Conservation (phyloP, 2,888 invertebrate genomes). For the Elmis aenea region DNA sequence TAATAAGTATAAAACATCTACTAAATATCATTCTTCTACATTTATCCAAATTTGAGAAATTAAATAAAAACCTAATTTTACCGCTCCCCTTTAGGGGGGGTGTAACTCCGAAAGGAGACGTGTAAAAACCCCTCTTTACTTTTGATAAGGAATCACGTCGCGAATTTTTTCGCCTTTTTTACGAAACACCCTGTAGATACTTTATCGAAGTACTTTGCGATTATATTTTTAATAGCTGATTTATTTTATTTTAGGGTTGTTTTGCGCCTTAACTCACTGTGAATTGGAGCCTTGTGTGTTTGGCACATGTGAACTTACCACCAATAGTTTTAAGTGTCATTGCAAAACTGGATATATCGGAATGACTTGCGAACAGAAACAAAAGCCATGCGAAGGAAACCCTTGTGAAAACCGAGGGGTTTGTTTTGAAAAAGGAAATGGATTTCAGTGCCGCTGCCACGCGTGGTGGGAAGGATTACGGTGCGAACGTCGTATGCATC, state of each 20-base stretch:
- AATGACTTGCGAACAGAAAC: constrained; percentile 60
- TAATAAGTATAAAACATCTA: no score
- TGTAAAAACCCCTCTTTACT: no score
- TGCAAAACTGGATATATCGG: constrained; percentile 68
- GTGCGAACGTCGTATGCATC: constrained; percentile 65
- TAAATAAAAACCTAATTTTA: no score
- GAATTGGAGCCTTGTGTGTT: constrained; percentile 66
- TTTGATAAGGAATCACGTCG: no score
- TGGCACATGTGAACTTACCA: constrained; percentile 58
- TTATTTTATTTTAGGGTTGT: constrained; percentile 52
- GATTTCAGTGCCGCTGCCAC: constrained; percentile 66
- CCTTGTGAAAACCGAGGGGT: constrained; percentile 73
- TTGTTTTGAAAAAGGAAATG: constrained; percentile 63
- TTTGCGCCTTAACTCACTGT: constrained; percentile 72
- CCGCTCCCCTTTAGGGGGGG: no score
- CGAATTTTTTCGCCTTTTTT: no score
- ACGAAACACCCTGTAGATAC: no score
- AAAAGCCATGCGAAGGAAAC: constrained; percentile 64
- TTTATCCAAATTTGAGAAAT: no score
- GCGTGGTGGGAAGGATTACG: constrained; percentile 59
- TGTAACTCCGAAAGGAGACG: no score
- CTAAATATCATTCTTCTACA: no score
- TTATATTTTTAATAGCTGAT: no score
- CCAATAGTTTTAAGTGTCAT: constrained; percentile 53
- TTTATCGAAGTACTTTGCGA: no score